Evolutionary conservation across 2,888 invertebrate genomes (phyloP), one percentile per base, ranked within the genome.

Genomic region (Griposia aprilina): DNA sequence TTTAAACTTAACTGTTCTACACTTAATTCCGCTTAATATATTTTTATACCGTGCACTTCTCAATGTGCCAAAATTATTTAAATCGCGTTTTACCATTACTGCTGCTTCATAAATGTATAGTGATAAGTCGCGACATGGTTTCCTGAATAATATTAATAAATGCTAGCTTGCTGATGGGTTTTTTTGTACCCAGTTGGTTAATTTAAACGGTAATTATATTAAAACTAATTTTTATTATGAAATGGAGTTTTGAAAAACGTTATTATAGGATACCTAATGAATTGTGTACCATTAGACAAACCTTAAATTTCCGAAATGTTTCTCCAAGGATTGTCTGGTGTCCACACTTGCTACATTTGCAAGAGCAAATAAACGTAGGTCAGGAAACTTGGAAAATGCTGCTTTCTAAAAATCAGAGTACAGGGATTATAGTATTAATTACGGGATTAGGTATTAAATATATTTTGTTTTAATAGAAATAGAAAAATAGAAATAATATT

Each of bases 331-430:
- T 78, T 98, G 98, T 85, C 99, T 97, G 0, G 98, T 99, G 92
- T 99, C 99, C n/a, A 99, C 98, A 89, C 98, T 98, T 0, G 99
- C 99, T 23, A 99, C 99, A 95, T 99, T 99, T 0, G 99, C 98
- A 57, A 99, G 95, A 0, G 99, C 98, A 95, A 99, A 99, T 85
- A 98, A 97, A 66, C 98, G 97, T 76, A 99, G 94, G 88, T 99
- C 98, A 10, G 98, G 98, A 94, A 99, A 99, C 93, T 99, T 98
- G 1, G 98, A 98, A 94, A 99, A 99, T 0, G 99, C 98, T 0
- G 99, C 99, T 97, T 98, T 98, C 98, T 99, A 96, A 84, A 96
- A 95, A 90, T 2, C 8, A 36, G 17, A 36, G 0, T 13, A 60
- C 30, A 63, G 1, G 3, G 0, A 17, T 30, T n/a, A 41, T 23